phyloP scores from a whole-genome alignment of 2,888 invertebrate genomes.

The Drosophila setosimentum region DNA sequence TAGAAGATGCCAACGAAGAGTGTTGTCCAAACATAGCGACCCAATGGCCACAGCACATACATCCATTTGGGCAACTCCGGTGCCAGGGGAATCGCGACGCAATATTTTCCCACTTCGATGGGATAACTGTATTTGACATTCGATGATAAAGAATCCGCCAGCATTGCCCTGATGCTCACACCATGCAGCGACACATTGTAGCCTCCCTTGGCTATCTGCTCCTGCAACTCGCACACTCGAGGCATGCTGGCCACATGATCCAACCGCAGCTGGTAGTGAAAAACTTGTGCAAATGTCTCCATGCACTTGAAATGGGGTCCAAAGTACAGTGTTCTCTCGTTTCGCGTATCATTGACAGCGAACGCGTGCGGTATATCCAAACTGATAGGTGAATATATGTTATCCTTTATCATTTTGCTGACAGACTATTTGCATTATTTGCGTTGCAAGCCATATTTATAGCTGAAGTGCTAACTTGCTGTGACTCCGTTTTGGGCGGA shows the following conservation, averaged over 20 bases:
- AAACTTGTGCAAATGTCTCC: conserved; percentile 58
- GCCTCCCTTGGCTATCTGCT: conserved; percentile 42
- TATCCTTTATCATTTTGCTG: conserved; percentile 39
- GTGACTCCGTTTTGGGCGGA: neutral
- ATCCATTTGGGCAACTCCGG: conserved; percentile 81
- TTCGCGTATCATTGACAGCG: conserved; percentile 39
- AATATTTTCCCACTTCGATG: conserved; percentile 71
- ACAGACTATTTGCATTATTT: conserved; percentile 36
- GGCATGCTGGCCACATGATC: conserved; percentile 48
- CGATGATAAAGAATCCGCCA: neutral
- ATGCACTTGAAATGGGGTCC: conserved; percentile 69
- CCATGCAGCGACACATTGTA: conserved; percentile 76
- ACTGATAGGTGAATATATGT: conserved; percentile 56
- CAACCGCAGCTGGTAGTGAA: conserved; percentile 63
- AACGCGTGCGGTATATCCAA: conserved; percentile 73
- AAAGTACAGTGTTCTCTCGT: conserved; percentile 13
- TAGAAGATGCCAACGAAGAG: conserved; percentile 71
- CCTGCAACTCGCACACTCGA: conserved; percentile 45
- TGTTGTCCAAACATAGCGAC: conserved; percentile 73
- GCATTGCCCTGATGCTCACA: conserved; percentile 27
- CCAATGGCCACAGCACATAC: conserved; percentile 81
- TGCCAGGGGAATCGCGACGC: conserved; percentile 82
- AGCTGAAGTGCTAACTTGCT: conserved; percentile 14
- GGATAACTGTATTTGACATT: conserved; percentile 74
- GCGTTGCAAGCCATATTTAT: conserved; percentile 55